Evolutionary conservation across 2,113 vertebrate species (phyloP), one percentile per base, ranked within the genome.

Genomic region (Sorex araneus): DNA sequence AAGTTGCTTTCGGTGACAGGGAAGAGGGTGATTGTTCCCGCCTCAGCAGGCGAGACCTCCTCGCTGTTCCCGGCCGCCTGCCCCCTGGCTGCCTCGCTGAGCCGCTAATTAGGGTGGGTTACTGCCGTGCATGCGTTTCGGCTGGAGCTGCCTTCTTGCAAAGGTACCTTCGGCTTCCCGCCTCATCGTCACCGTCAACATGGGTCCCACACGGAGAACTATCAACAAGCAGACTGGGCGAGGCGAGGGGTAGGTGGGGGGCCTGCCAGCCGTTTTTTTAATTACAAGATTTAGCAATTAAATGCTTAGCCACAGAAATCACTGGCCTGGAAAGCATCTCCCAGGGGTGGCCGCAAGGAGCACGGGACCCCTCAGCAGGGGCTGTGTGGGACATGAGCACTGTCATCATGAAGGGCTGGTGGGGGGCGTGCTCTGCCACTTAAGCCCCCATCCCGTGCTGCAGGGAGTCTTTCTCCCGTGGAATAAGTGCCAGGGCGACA

Each of bases 401-500:
- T 8, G 77, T 32, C 57, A 69, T 13, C 30, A 19, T 34, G 47
- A 3, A 21, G 23, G 82, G 30, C 3, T 19, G 64, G 27, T 2
- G 21, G 10, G 12, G 64, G 64, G 64, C 2, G 27, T 28, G 21
- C 19, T 25, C 84, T 96, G 96, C 84, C 86, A 47, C 86, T 91
- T 89, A 64, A 90, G 70, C 85, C 90, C 43, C 15, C 57, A 81
- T 69, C 54, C 84, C 89, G 91, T 94, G 90, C 83, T 25, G 10
- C 30, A 50, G 80, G 94, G 64, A 90, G 45, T 36, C 94, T 86
- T 64, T 77, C 76, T 78, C 50, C 25, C 89, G 60, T 25, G 30
- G 69, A 77, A 93, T 77, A 89, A 80, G 78, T 95, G 83, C 96
- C 97, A 95, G 96, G 96, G 97, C 97, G 97, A 96, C 96, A 28